Percentiles rank a stretch among this genome's conserved stretches.
phyloP scores from a whole-genome alignment of 2,113 vertebrate species.

The Blennius ocellaris region DNA sequence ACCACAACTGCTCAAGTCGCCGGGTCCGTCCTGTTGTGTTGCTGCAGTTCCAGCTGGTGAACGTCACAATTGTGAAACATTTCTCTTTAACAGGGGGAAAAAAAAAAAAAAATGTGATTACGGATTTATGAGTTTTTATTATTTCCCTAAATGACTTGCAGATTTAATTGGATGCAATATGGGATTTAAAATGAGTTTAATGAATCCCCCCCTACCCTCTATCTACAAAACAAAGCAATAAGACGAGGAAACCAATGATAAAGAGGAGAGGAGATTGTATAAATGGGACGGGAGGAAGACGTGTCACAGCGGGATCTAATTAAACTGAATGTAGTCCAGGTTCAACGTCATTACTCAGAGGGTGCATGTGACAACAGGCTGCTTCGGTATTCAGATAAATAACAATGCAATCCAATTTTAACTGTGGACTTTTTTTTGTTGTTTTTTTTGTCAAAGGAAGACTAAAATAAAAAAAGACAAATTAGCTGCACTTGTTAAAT shows the following conservation, averaged over 20 bases:
- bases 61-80: too few relatives aligned
- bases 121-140: background rate
- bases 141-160: background rate
- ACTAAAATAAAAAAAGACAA: background rate
- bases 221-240: slow-evolving; percentile 26
- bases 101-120: background rate
- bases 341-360: slow-evolving; percentile 20
- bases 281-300: slow-evolving; percentile 8
- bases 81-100: too few relatives aligned
- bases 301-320: background rate
- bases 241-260: background rate
- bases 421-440: background rate
- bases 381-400: slow-evolving; percentile 7
- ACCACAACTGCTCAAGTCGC: background rate
- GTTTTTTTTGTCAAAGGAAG: background rate
- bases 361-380: background rate
- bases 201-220: slow-evolving; percentile 1
- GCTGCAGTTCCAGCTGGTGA: too few relatives aligned
- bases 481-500: slow-evolving; percentile 26
- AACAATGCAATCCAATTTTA: slow-evolving; percentile 28
- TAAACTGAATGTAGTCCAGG: slow-evolving; percentile 51
- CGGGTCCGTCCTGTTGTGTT: background rate
- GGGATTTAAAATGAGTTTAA: slow-evolving; percentile 13
- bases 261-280: slow-evolving; percentile 25
- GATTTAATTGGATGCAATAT: background rate